Evolutionary conservation across 2,797 vertebrate genomes (phyloP).

Genomic region (Paramormyrops hopkinsi): DNA sequence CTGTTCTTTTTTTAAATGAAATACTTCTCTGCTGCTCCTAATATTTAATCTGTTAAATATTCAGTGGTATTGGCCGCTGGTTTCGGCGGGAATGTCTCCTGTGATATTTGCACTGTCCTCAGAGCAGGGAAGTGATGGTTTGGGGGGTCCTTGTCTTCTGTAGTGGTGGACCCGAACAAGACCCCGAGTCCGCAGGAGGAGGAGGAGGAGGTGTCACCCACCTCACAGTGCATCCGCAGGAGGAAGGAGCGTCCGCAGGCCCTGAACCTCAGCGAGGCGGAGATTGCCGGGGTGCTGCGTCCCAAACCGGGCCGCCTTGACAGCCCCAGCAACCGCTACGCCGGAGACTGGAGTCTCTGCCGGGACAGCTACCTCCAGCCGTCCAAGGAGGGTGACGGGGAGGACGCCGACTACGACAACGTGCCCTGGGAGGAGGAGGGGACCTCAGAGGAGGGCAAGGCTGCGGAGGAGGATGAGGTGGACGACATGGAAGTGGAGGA

Average conservation of each 20-base stretch:
- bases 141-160: background rate
- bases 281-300: slow-evolving; percentile 71
- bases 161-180: slow-evolving; percentile 67
- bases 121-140: background rate
- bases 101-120: background rate
- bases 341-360: slow-evolving; percentile 91
- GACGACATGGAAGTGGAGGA: slow-evolving; percentile 29
- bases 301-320: slow-evolving; percentile 77
- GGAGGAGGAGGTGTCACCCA: slow-evolving; percentile 36
- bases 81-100: background rate
- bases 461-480: background rate
- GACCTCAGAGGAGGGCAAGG: slow-evolving; percentile 36
- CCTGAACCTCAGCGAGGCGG: slow-evolving; percentile 67
- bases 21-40: background rate
- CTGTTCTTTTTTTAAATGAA: background rate
- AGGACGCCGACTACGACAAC: slow-evolving; percentile 78
- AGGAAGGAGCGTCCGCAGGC: slow-evolving; percentile 81
- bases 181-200: slow-evolving; percentile 39
- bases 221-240: slow-evolving; percentile 65
- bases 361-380: slow-evolving; percentile 73
- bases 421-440: slow-evolving; percentile 73
- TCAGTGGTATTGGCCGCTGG: background rate
- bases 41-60: background rate
- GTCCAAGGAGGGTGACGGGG: slow-evolving; percentile 44
- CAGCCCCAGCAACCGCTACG: slow-evolving; percentile 94